Evolutionary conservation across 2,113 vertebrate species (phyloP).

Genomic region (Chaetodon trifascialis): DNA sequence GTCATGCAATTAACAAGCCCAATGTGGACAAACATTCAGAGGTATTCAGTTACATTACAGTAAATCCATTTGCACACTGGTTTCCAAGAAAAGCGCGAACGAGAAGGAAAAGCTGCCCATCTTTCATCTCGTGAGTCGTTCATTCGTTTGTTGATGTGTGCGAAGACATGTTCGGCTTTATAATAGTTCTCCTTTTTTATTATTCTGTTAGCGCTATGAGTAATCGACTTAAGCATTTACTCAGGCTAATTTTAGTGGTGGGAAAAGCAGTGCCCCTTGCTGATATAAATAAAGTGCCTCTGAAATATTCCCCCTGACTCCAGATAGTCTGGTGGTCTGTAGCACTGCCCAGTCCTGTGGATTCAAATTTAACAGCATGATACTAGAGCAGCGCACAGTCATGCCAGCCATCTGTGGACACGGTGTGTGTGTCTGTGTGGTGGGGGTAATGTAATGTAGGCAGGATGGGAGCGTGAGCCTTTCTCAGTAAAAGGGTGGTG

Average conservation of each 20-base stretch:
- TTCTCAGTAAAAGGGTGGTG: conserved; percentile 81
- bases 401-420: conserved; percentile 88
- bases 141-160: not conserved
- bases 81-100: conserved; percentile 51
- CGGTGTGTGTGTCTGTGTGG: conserved; percentile 42
- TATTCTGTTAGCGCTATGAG: conserved; percentile 77
- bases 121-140: not conserved
- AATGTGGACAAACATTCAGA: conserved; percentile 74
- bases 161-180: conserved; percentile 39
- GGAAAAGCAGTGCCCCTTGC: conserved; percentile 81
- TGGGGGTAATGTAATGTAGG: conserved; percentile 81
- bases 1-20: conserved; percentile 72
- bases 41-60: conserved; percentile 70
- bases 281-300: conserved; percentile 95
- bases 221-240: conserved; percentile 85
- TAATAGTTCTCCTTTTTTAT: conserved; percentile 68
- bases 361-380: conserved; percentile 96
- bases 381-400: conserved; percentile 90
- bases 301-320: conserved; percentile 96
- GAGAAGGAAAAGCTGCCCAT: not conserved
- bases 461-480: conserved; percentile 78
- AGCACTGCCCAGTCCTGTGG: conserved; percentile 87
- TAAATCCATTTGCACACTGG: conserved; percentile 51
- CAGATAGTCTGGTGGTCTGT: conserved; percentile 94
- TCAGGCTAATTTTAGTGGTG: conserved; percentile 88